phyloP scores from a whole-genome alignment of 23 tunicate species.

The Ciona savignyi region DNA sequence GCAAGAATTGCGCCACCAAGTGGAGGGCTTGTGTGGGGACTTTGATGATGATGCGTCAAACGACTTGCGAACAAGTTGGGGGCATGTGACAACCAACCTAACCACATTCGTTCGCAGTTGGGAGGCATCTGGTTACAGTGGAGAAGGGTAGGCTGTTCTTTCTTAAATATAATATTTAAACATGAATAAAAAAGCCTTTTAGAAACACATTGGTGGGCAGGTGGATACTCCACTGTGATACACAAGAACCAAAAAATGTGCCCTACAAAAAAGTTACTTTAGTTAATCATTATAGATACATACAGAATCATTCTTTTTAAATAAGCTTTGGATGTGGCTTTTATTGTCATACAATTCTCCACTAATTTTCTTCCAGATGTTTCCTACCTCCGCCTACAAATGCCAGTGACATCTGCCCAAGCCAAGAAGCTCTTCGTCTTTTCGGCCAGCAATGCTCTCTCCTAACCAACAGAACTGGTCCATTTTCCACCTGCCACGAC shows the following conservation, averaged over 20 bases:
- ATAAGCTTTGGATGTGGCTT: not conserved
- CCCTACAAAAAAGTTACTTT: too few species aligned
- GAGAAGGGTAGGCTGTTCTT: slow-evolving; percentile 55
- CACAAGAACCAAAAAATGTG: too few species aligned
- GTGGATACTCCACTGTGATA: too few species aligned
- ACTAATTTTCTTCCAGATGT: slow-evolving; percentile 31
- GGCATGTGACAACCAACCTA: slow-evolving; percentile 27
- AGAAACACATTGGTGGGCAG: too few species aligned
- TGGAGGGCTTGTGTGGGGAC: slow-evolving; percentile 68
- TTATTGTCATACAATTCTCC: not conserved
- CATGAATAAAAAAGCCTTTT: too few species aligned
- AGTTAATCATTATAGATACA: too few species aligned
- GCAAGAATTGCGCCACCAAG: slow-evolving; percentile 29
- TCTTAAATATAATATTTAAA: too few species aligned
- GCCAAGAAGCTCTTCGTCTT: not conserved
- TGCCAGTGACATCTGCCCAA: slow-evolving; percentile 11
- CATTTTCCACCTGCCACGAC: slow-evolving; percentile 29
- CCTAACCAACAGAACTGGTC: slow-evolving; percentile 22
- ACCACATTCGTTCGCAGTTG: slow-evolving; percentile 58
- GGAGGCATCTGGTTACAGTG: slow-evolving; percentile 37
- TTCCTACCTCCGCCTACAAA: slow-evolving; percentile 18
- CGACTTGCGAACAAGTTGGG: slow-evolving; percentile 46
- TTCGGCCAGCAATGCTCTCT: slow-evolving; percentile 20
- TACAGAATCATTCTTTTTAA: too few species aligned
- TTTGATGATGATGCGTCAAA: slow-evolving; percentile 46